Percentiles rank a stretch among this genome's conserved stretches.
These are phyloP conservation scores for Acanthurus tractus DNA, from an alignment of 2,797 vertebrate species.

Conservation along the genomic window DNA sequence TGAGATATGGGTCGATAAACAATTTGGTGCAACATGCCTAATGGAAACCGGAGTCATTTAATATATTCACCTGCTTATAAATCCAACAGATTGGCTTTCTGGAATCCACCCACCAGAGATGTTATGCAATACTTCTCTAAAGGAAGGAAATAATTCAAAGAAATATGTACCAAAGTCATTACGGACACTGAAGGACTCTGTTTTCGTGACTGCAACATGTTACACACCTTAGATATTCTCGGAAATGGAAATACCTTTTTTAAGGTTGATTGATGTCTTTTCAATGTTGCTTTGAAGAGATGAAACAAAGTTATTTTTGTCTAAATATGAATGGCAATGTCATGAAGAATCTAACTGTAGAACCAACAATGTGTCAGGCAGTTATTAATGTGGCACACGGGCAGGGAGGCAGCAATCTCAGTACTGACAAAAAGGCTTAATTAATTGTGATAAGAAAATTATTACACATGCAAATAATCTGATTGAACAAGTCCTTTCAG, in stretches of 20 bases:
- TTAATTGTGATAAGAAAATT: not conserved
- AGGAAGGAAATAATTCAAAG: not conserved
- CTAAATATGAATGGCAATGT: slow-evolving; percentile 9
- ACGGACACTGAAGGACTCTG: not conserved
- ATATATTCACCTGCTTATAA: slow-evolving; percentile 79
- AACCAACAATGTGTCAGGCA: too few species aligned
- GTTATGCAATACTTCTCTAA: slow-evolving; percentile 35
- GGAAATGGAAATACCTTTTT: not conserved
- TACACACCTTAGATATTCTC: not conserved
- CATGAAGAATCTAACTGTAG: too few species aligned
- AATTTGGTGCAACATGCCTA: slow-evolving; percentile 83
- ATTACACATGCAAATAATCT: not conserved
- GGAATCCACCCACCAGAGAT: slow-evolving; percentile 38
- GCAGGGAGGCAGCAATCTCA: too few species aligned
- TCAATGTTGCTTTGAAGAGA: not conserved
- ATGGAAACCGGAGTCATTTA: slow-evolving; percentile 79
- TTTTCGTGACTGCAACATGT: not conserved
- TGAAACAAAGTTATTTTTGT: not conserved
- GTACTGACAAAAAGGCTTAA: not conserved
- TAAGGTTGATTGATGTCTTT: slow-evolving; percentile 6
- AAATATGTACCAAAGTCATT: not conserved
- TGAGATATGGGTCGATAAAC: slow-evolving; percentile 84
- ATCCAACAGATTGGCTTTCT: slow-evolving; percentile 63
- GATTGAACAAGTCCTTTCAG: not conserved
- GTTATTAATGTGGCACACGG: too few species aligned